Base-by-base conservation (phyloP, 2,113 vertebrate genomes). In the Thinocorus orbignyianus region DNA sequence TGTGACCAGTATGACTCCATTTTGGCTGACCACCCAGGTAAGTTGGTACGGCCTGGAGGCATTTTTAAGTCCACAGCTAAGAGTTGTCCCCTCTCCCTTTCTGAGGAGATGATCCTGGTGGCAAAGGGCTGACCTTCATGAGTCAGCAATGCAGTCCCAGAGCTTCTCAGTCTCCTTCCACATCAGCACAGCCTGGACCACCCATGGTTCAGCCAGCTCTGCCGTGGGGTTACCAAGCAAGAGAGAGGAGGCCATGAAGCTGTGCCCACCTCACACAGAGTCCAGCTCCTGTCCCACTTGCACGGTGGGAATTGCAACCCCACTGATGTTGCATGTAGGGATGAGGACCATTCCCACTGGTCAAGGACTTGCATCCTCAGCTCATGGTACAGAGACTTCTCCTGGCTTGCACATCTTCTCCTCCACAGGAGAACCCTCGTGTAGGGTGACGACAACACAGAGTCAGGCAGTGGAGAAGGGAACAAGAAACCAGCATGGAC, bases 1-100 rank as follows among this genome's bases (percentile, higher is more conserved):
- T 98, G 98, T 1, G 98, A 98, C 94, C 98, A 98, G 28, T 98
- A 98, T 8, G 98, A 98, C 77, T 98, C 98, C 74, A 98, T 98
- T 24, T 82, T 98, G 81, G 97, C 98, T 14, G 97, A 97, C 44
- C 98, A 98, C 7, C 97, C 98, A 48, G 82, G 98, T 98, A 84
- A 97, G 98, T 30, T 33, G 17, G 13, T 26, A 11, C 5, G 39
- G 31, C 54, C 54, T 30, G 60, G 17, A 25, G 64, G 11, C 9
- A 6, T 19, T 37, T 17, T 48, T 10, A 24, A 44, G 14, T 39
- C 72, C 62, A 48, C 14, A 64, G 73, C 11, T 49, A 14, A n/a
- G 25, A 61, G 22, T 28, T 42, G 74, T n/a, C 26, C 17, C 13
- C 42, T 31, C 58, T 51, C 11, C 37, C 39, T 42, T n/a, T 61